Percentiles rank a stretch among this genome's conserved stretches.
phyloP scores from a whole-genome alignment of 2,797 vertebrate species.

The Tangara arthus region DNA sequence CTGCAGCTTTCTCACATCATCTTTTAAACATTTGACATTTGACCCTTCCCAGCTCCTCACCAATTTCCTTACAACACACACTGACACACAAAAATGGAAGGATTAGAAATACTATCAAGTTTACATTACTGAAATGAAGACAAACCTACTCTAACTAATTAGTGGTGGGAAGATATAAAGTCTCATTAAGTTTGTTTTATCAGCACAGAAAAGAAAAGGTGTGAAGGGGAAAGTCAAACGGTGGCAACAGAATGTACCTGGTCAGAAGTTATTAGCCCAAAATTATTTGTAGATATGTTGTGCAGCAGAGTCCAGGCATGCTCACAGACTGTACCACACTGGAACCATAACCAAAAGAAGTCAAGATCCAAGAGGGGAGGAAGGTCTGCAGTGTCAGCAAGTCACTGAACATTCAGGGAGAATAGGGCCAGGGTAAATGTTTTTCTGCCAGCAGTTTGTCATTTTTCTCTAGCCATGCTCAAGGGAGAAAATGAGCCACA shows the following conservation, averaged over 20 bases:
- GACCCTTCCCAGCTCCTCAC: not conserved
- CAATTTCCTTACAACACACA: not conserved
- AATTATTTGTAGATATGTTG: not conserved
- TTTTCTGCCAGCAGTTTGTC: not conserved
- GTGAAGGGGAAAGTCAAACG: not conserved
- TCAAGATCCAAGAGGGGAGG: not conserved
- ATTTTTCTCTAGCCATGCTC: not conserved
- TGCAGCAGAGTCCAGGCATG: fast-evolving
- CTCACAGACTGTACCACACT: not conserved
- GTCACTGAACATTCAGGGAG: not conserved
- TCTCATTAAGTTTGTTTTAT: not conserved
- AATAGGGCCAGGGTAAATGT: not conserved
- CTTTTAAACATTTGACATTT: not conserved
- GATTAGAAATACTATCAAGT: not conserved
- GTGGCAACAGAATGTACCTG: not conserved
- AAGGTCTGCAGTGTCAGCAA: not conserved
- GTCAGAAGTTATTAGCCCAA: not conserved
- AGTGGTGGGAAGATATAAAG: not conserved
- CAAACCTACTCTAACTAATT: not conserved
- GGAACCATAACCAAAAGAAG: not conserved
- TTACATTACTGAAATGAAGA: not conserved
- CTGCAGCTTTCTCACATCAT: not conserved
- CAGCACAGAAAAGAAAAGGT: not conserved
- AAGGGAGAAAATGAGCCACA: not conserved
- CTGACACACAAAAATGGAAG: not conserved